Base-by-base conservation (phyloP, 2,113 vertebrate species). In the Speoplatyrhinus poulsoni region DNA sequence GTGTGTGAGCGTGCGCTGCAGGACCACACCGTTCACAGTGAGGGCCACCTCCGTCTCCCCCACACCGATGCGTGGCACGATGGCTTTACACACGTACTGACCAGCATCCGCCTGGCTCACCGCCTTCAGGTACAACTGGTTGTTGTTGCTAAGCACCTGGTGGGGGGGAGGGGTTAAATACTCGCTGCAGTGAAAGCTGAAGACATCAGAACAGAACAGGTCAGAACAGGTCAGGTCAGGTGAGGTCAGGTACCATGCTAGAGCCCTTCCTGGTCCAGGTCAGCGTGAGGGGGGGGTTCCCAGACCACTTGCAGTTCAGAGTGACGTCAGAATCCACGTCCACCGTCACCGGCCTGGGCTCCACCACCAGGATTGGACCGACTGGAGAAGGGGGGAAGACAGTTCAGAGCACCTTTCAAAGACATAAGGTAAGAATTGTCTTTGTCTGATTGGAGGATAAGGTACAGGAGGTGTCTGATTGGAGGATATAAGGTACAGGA, bases 211-310 rank as follows among this genome's bases (percentile, higher is more conserved):
- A 2, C 26, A 26, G 26, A 0, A 0, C 26, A 26, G 26, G 26
- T 26, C 26, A 26, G 26, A 3, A 0, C 26, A 26, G 26, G 26
- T 26, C 26, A 26, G 26, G 2, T 3, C 26, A 26, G 26, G 26
- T 26, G 1, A 26, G 26, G 26, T 26, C 26, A 26, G 26, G 36
- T 75, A 98, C 97, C 96, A 98, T 96, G 88, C 94, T 98, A 75
- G 96, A 97, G 60, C 96, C 96, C 86, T 98, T 98, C 78, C 96
- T 97, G 78, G 96, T 98, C 97, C 97, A 99, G 68, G 96, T 98
- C 74, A 98, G 96, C 56, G 96, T 98, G 1, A 99, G 94, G 0
- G 96, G 96, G 0, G 96, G 97, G 77, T 97, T 98, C 33, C 96
- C 97, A 0, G 95, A 89, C 97, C 97, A 98, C 77, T 97, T 95